phyloP scores from a whole-genome alignment of 2,888 invertebrate genomes.

The Galerucella calmariensis region DNA sequence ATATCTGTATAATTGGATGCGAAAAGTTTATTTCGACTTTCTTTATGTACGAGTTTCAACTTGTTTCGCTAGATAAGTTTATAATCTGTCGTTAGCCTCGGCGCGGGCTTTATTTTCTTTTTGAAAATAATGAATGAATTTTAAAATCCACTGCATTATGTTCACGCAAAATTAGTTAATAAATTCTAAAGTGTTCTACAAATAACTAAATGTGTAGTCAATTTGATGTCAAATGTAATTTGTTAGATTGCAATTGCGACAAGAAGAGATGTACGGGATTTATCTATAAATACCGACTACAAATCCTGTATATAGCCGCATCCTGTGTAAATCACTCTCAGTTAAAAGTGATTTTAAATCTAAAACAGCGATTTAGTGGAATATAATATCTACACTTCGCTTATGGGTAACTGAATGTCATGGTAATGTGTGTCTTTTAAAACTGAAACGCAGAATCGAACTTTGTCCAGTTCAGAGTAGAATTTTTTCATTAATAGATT shows the following conservation, averaged over 20 bases:
- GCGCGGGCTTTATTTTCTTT: not conserved
- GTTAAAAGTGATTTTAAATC: conserved; percentile 22
- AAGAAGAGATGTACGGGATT: not conserved
- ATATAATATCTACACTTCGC: conserved; percentile 22
- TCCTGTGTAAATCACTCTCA: conserved; percentile 25
- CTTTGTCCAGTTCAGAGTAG: no score
- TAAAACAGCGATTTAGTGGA: conserved; percentile 27
- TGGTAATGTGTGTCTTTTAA: conserved; percentile 35
- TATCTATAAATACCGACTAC: conserved; percentile 25
- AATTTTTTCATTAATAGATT: no score
- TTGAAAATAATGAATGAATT: conserved; percentile 13
- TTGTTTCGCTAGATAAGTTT: conserved; percentile 25
- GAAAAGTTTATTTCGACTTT: conserved; percentile 25
- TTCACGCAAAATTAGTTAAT: not conserved
- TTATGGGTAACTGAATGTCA: conserved; percentile 42
- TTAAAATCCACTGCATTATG: not conserved
- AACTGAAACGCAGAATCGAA: not conserved
- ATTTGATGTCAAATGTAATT: conserved; percentile 22
- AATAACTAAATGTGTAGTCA: no score
- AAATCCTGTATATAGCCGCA: conserved; percentile 20
- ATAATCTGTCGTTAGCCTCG: conserved; percentile 19
- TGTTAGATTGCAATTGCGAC: conserved; percentile 8
- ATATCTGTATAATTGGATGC: conserved; percentile 29
- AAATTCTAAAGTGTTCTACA: no score
- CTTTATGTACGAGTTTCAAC: no score